Evolutionary conservation across 2,888 invertebrate species (phyloP), one percentile per base, ranked within the genome.

Genomic region (Holacanthella duospinosa): DNA sequence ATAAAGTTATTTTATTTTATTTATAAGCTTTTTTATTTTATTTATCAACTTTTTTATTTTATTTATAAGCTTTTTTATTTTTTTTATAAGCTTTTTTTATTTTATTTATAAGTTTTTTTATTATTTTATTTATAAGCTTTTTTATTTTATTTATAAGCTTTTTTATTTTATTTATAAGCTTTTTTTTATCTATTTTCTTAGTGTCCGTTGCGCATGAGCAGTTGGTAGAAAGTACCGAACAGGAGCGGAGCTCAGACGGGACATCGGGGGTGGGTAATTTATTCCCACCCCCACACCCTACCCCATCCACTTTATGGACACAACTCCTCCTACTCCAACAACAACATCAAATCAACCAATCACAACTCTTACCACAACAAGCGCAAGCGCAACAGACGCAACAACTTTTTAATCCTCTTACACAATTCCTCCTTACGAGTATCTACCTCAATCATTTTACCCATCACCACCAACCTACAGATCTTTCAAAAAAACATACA

Each of bases 271-370:
- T n/a, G n/a, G n/a, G n/a, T n/a, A n/a, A n/a, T n/a, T n/a, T n/a
- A n/a, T n/a, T n/a, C n/a, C 36, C 36, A 36, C 36, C 48, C n/a
- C 48, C 48, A 48, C 16, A 9, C 48, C 48, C 12, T 4, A 16
- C 48, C 12, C 48, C 48, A 9, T 48, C 48, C 6, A 21, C 48
- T 21, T 21, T 48, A 4, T 48, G 48, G 48, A 48, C 48, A 4
- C 48, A 48, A 21, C 48, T 48, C n/a, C 48, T 48, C 21, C 48
- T 48, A 16, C 48, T 48, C 48, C 48, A 48, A 21, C 48, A 48
- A 21, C 48, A 48, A 21, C 48, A 48, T 9, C 48, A 48, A 48
- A 6, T 36, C 16, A 12, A 6, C 36, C 36, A 36, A 16, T 16
- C 6, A 6, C 48, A 48, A 21, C 48, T 16, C 4, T 4, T 48